Evolutionary conservation across 1,140 invertebrate genomes (phyloP), one percentile per base, ranked within the genome.

Genomic region (Wasmannia auropunctata): DNA sequence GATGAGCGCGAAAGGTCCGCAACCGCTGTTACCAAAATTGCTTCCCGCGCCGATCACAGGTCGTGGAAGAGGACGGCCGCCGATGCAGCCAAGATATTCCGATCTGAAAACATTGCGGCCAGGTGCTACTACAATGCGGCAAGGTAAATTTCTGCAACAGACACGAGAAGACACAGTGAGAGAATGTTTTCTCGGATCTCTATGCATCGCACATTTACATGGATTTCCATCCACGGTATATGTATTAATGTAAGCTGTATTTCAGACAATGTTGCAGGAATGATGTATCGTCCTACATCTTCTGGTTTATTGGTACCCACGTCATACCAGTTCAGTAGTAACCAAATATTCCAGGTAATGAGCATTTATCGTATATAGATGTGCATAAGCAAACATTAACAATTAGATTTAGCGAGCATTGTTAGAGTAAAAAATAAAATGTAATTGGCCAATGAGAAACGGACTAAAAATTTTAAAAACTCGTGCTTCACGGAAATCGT

Each of bases 261-360:
- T 92, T 83, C 65, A 95, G 94, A 95, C 40, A 95, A 94, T 87
- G 91, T 95, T 63, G 75, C 93, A 88, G 95, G 95, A 69, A 96
- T 96, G 95, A 95, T 96, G 91, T 96, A 96, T 90, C 95, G 96
- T 87, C 96, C 96, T 79, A 93, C 94, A 62, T 95, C 95, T 11
- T 95, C 96, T 58, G 95, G 95, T 77, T 95, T 97, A 51, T 92
- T 96, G 87, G 95, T 96, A 54, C 96, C 96, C 3, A 96, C 96
- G 74, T 95, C 95, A 56, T 96, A 96, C 89, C 96, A 96, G 81
- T 94, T 96, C 87, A 94, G 95, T 88, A 96, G 95, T 88, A 96
- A 96, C 91, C 96, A 96, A 94, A 95, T 96, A 88, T 96, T 96
- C 94, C 96, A 96, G 96, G 96, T 96, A 94, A 94, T 91, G 91